Evolutionary conservation across 2,113 vertebrate genomes (phyloP), one percentile per base, ranked within the genome.

Genomic region (Oxygymnocypris stewartii): DNA sequence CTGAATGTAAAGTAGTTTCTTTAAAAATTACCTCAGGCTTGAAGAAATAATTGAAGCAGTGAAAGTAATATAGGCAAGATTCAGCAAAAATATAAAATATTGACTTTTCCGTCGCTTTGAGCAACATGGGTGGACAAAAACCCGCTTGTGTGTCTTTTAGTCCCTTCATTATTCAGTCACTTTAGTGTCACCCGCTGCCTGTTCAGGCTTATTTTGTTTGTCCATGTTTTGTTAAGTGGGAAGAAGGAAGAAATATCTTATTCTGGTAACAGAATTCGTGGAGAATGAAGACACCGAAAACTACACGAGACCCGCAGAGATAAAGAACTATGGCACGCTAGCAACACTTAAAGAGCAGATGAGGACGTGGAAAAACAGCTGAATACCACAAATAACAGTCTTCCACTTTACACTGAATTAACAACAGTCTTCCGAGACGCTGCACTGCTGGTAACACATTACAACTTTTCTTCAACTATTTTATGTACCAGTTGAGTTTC

Each of bases 121-220:
- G 85, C n/a, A 61, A 65, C 12, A 25, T 77, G 65, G 85, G 86
- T 40, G 59, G 40, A 74, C 82, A 28, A 28, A 42, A 85, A 87
- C 40, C 59, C 40, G 44, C 59, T 81, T 67, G 18, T 13, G 59
- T 86, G 57, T 63, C 37, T 84, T 78, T 76, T 63, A 79, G 51
- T 57, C 49, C 42, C 67, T 87, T 88, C 75, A 87, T 90, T 89
- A 82, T 67, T 79, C 71, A 42, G 31, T 23, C 13, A 47, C 49
- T 57, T 65, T 69, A 49, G 76, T 28, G 25, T 49, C 42, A 74
- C 49, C 85, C 77, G 47, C 87, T 73, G 20, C 83, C 42, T 49
- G 57, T 75, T 80, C 35, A 3, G 54, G 40, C 25, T 75, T 8
- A 75, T 74, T 47, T 75, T n/a, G 44, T 78, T 49, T 87, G 35